phyloP scores from a whole-genome alignment of 2,888 invertebrate genomes.

The Drosophila borealis region DNA sequence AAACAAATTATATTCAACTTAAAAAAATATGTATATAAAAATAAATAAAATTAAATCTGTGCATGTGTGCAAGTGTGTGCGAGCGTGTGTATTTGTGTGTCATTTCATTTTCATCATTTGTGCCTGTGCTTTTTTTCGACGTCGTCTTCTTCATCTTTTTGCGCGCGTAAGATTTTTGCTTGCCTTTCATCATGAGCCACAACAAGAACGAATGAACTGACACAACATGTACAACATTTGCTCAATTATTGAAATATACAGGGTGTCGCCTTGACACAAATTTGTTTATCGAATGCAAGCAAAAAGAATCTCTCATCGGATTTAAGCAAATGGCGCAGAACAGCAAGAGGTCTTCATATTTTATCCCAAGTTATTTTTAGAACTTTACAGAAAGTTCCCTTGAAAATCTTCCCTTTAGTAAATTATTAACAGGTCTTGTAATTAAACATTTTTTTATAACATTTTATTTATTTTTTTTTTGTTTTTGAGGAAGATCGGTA shows the following conservation, averaged over 20 bases:
- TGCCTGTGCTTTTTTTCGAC: slow-evolving; percentile 22
- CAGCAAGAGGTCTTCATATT: neutral
- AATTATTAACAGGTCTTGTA: too few species aligned
- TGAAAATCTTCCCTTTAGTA: too few species aligned
- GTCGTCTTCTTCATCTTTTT: neutral
- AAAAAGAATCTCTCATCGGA: too few species aligned
- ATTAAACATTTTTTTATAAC: too few species aligned
- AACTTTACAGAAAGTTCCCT: too few species aligned
- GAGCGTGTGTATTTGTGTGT: slow-evolving; percentile 45
- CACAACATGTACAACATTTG: slow-evolving; percentile 67
- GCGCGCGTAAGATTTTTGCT: slow-evolving; percentile 65
- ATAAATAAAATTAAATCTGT: slow-evolving; percentile 57
- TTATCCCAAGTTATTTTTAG: too few species aligned
- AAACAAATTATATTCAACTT: slow-evolving; percentile 77
- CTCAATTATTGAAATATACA: slow-evolving; percentile 65
- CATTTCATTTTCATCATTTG: slow-evolving; percentile 68
- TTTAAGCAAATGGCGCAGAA: too few species aligned
- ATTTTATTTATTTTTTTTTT: too few species aligned
- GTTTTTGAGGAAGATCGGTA: too few species aligned
- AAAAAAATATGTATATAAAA: slow-evolving; percentile 40
- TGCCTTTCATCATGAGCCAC: slow-evolving; percentile 59
- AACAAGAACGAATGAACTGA: slow-evolving; percentile 44
- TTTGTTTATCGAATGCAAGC: neutral
- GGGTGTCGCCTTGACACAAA: slow-evolving; percentile 49
- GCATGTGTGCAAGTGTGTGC: slow-evolving; percentile 34